phyloP scores from a whole-genome alignment of 2,113 vertebrate genomes.

The Bubo bubo region DNA sequence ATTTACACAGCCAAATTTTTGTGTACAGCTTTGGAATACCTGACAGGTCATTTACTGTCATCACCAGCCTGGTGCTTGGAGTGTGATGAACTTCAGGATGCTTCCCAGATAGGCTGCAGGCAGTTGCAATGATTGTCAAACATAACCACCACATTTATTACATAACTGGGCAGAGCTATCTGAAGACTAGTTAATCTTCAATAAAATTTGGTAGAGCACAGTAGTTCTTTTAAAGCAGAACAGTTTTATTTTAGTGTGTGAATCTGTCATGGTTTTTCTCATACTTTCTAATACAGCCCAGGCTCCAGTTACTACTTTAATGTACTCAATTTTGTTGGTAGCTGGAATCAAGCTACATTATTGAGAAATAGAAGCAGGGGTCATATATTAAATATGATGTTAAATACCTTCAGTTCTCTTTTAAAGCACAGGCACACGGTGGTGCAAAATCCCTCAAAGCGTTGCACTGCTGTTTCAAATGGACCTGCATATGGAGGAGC shows the following conservation, averaged over 20 bases:
- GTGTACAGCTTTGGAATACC: neutral
- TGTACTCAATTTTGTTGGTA: neutral
- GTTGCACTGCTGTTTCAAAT: neutral
- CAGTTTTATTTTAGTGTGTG: neutral
- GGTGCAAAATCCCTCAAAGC: neutral
- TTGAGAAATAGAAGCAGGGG: neutral
- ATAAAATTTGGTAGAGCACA: neutral
- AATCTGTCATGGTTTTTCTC: neutral
- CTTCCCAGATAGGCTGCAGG: neutral
- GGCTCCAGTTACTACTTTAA: neutral
- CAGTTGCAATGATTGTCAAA: neutral
- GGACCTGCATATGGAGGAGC: neutral
- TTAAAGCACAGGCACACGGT: neutral
- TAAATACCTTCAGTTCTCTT: neutral
- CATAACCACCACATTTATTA: neutral
- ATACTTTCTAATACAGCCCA: neutral
- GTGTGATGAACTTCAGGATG: neutral
- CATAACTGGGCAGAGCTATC: neutral
- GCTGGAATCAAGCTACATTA: neutral
- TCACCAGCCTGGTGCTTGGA: neutral
- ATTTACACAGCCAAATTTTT: neutral
- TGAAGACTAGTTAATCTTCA: constrained; percentile 5
- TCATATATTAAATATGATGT: neutral
- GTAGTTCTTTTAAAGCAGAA: neutral
- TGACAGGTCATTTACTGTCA: neutral